A percentile compares a stretch with the other conserved stretches of the same genome.
These are phyloP conservation scores for Pipistrellus pipistrellus DNA, from an alignment of 2,797 vertebrate genomes.

Conservation along the genomic window DNA sequence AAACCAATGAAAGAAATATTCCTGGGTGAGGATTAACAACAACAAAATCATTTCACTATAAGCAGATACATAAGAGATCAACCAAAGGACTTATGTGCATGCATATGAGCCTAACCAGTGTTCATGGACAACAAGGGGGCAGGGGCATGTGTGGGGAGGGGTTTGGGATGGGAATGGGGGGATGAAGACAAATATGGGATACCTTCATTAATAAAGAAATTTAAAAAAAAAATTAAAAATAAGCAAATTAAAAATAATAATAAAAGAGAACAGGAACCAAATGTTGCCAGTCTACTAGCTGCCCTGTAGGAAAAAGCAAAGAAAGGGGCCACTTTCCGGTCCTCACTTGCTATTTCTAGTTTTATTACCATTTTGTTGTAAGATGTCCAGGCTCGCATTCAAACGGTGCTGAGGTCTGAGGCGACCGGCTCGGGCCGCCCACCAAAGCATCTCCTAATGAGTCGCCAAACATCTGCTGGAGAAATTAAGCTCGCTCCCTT, in stretches of 20 bases:
- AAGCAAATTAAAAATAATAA: too few relatives aligned
- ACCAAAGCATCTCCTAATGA: constrained; percentile 44
- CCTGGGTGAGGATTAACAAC: too few relatives aligned
- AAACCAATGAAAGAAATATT: not conserved
- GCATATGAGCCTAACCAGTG: too few relatives aligned
- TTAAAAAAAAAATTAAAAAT: too few relatives aligned
- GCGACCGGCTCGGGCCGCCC: not conserved
- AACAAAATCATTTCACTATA: too few relatives aligned
- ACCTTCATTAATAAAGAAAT: too few relatives aligned
- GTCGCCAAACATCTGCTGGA: constrained; percentile 61
- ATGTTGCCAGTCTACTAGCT: not conserved
- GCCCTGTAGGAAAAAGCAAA: not conserved
- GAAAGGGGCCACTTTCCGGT: not conserved
- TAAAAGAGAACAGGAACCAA: not conserved
- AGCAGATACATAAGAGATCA: too few relatives aligned
- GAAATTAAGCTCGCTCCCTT: constrained; percentile 66
- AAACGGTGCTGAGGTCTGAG: not conserved
- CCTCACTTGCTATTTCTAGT: constrained; percentile 51
- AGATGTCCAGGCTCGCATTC: not conserved
- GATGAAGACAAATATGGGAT: too few relatives aligned
- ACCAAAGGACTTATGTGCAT: too few relatives aligned
- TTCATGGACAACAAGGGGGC: too few relatives aligned
- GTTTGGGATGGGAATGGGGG: too few relatives aligned
- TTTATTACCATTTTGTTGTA: constrained; percentile 37
- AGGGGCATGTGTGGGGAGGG: too few relatives aligned